These are phyloP conservation scores for Tetranychus truncatus DNA, from an alignment of 2,888 invertebrate species.

Conservation along the genomic window DNA sequence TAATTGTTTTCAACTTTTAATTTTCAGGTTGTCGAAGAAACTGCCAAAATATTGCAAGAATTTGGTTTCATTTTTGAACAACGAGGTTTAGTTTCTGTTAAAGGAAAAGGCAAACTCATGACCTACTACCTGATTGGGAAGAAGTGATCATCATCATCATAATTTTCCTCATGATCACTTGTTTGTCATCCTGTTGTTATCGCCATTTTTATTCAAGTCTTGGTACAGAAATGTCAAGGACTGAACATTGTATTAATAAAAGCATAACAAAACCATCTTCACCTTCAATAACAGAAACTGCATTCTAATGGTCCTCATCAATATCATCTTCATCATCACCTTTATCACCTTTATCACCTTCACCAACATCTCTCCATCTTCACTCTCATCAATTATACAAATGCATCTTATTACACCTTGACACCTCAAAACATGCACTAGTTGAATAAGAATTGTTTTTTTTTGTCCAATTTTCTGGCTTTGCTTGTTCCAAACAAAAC, in stretches of 20 bases:
- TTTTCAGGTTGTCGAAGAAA: conserved; percentile 79
- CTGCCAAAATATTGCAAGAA: conserved; percentile 62
- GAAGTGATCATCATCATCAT: neutral
- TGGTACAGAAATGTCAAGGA: neutral
- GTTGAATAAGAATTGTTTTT: neutral
- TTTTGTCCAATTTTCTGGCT: neutral
- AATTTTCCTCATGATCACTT: neutral
- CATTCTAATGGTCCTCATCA: neutral
- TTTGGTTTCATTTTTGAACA: conserved; percentile 86
- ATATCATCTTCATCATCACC: too few species aligned
- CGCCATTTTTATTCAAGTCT: neutral
- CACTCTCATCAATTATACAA: neutral
- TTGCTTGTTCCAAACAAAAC: neutral
- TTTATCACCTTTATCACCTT: neutral
- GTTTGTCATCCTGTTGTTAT: neutral
- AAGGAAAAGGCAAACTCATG: conserved; percentile 89
- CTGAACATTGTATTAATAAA: neutral
- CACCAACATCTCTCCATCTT: neutral
- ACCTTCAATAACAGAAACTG: too few species aligned
- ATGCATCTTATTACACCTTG: neutral
- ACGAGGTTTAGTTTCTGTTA: conserved; percentile 80
- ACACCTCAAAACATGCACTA: neutral
- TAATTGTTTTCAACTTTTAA: neutral
- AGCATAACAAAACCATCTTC: neutral
- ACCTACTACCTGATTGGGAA: conserved; percentile 55